Evolutionary conservation across 2,113 vertebrate genomes (phyloP), one percentile per base, ranked within the genome.

Genomic region (Archilochus colubris): DNA sequence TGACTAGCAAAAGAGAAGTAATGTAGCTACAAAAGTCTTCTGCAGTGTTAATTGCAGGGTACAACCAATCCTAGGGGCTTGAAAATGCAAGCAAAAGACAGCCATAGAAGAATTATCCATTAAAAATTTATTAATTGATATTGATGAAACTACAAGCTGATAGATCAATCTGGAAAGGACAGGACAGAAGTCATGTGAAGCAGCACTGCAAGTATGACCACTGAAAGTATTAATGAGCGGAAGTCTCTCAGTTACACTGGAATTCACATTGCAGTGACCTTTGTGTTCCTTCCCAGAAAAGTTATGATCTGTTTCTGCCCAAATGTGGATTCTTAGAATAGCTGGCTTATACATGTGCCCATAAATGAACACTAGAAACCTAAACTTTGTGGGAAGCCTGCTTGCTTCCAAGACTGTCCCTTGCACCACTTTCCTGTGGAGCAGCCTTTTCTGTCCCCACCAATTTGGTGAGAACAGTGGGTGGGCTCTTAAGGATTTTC

Each of bases 401-500:
- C 22, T 33, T 74, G 22, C 28, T 84, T 72, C 36, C 7, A 4
- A 24, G 61, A 25, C 50, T 0, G 13, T 53, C 23, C 70, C 23
- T 75, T 85, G 30, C 6, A 36, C 9, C 57, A 27, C 57, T 30
- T 79, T 2, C 1, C 8, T 58, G 40, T 53, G 1, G 2, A 55
- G 28, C 14, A 72, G 33, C 14, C 5, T 76, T 63, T 87, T 79
- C 33, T 58, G 19, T 59, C 19, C 10, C 6, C 8, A 14, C 7
- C 30, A 28, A 1, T 16, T 22, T 3, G 6, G 31, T 75, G 51
- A 62, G 44, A 81, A 31, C 1, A 1, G n/a, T 1, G 1, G 5
- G 23, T 48, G 55, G 33, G 27, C 64, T 74, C 36, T 16, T 44
- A 14, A 40, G 53, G 51, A 38, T 38, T 54, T 36, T 91, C 2